Base-by-base conservation (phyloP, 2,888 invertebrate genomes). In the Leptura quadrifasciata region DNA sequence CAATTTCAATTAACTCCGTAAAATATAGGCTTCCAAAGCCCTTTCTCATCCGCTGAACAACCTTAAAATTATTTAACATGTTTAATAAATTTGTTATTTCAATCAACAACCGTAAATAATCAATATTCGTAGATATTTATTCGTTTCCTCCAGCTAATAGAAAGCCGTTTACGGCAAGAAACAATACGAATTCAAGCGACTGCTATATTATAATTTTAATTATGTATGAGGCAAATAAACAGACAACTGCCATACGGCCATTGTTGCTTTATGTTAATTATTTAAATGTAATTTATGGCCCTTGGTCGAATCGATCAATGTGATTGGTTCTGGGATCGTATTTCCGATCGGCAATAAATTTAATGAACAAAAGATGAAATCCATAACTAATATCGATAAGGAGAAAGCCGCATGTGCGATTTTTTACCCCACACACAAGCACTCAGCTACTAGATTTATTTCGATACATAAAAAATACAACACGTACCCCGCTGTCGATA, bases 201-300 rank as follows among this genome's bases (percentile, higher is more conserved):
- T 55, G 77, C 75, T 69, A 74, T 79, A 77, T 74, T 74, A 80
- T 74, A 80, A 80, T 80, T 79, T 76, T 75, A 79, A 79, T 79
- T 78, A 79, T 75, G 78, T 75, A 79, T 75, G 75, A 78, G 72
- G 71, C 73, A 73, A 78, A 80, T 75, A 63, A 78, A 76, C 80
- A 76, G 79, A 76, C 78, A 79, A 79, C 79, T 79, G 80, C 75
- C 80, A 61, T 61, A 60, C 71, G 78, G 73, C 83, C 82, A 85
- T 85, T 84, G 84, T 84, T 80, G 80, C 75, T 79, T 81, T 82
- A 85, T 84, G 84, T 82, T 85, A 85, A 85, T 85, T 85, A 82
- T 82, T 79, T 78, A 84, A 80, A 76, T 79, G 79, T 82, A 82
- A 84, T 83, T 84, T 84, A 84, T 81, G 76, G 76, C 78, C 77